Conservation (phyloP, 2,797 vertebrate species). For the Anas bernieri region DNA sequence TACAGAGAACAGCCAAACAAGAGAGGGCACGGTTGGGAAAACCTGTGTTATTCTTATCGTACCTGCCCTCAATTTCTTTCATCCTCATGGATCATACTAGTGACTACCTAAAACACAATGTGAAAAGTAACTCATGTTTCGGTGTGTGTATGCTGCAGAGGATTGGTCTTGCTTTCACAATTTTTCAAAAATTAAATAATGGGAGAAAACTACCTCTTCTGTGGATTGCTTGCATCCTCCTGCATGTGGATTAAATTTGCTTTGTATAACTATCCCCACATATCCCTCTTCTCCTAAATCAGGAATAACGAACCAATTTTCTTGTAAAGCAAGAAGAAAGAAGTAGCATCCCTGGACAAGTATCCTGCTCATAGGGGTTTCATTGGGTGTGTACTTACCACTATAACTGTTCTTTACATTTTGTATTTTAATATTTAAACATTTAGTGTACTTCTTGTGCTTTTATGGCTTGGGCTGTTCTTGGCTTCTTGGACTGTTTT, state of each 20-base stretch:
- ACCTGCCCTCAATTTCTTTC: conserved; percentile 39
- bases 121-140: conserved; percentile 38
- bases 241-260: background rate
- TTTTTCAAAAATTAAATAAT: background rate
- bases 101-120: conserved; percentile 23
- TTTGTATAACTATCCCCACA: conserved; percentile 20
- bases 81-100: conserved; percentile 7
- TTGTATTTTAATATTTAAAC: background rate
- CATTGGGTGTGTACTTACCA: background rate
- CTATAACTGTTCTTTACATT: background rate
- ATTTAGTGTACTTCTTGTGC: background rate
- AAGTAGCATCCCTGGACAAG: background rate
- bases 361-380: background rate
- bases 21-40: conserved; percentile 59
- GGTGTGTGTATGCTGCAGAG: background rate
- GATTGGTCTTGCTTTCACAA: background rate
- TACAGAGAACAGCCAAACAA: conserved; percentile 66
- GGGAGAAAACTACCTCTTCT: background rate
- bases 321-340: conserved; percentile 1
- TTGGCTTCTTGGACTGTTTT: background rate
- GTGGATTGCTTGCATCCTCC: background rate
- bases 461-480: background rate
- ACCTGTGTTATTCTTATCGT: conserved; percentile 48
- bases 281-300: background rate
- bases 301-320: background rate